Evolutionary conservation across 2,113 vertebrate genomes (phyloP).

Genomic region (Dinomys branickii): DNA sequence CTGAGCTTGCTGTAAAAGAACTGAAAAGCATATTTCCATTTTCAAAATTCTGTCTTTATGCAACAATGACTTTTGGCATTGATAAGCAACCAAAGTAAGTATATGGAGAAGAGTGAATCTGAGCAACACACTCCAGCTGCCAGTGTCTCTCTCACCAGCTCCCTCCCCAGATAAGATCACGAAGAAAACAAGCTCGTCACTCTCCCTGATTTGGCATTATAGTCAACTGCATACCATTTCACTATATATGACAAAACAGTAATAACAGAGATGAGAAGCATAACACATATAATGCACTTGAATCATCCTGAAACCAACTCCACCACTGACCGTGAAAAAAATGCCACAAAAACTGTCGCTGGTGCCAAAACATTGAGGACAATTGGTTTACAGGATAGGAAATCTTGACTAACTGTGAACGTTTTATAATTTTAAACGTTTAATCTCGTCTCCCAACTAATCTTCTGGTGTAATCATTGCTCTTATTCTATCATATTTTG

Average conservation of each 20-base stretch:
- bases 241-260: not conserved
- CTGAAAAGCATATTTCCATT: not conserved
- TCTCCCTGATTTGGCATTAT: not conserved
- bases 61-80: not conserved
- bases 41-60: not conserved
- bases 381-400: not conserved
- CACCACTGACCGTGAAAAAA: not conserved
- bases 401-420: not conserved
- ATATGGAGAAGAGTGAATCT: not conserved
- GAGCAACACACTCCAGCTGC: not conserved
- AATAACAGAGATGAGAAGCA: not conserved
- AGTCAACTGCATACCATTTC: not conserved
- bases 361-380: not conserved
- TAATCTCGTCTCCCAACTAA: not conserved
- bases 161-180: accelerated
- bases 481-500: not conserved
- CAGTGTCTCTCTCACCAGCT: not conserved
- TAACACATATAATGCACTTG: not conserved
- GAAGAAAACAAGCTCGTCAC: not conserved
- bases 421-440: not conserved
- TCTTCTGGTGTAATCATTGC: not conserved
- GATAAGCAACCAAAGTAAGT: not conserved
- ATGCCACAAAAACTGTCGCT: not conserved
- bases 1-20: not conserved
- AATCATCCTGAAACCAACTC: not conserved